phyloP scores from a whole-genome alignment of 2,113 vertebrate species.

The Xerus inauris region DNA sequence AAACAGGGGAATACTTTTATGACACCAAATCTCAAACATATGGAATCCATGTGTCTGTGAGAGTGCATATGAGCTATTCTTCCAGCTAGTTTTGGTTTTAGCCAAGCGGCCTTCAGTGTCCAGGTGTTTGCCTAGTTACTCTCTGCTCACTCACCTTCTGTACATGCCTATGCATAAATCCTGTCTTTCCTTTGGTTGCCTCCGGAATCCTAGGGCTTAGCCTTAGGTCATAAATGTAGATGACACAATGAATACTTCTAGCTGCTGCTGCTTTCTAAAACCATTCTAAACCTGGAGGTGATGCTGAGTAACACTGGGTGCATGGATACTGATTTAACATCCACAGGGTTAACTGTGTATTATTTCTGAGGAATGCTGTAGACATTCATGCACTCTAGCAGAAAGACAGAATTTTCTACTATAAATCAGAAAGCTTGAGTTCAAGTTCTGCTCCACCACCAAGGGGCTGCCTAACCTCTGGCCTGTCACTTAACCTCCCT shows the following conservation, averaged over 20 bases:
- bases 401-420: not conserved
- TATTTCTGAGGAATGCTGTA: not conserved
- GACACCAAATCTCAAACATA: not conserved
- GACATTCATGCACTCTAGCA: not conserved
- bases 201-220: not conserved
- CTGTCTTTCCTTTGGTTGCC: not conserved
- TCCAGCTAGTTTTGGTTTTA: not conserved
- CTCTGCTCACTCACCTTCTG: not conserved
- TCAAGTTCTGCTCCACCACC: not conserved
- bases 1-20: not conserved
- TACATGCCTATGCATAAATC: not conserved
- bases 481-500: conserved; percentile 13
- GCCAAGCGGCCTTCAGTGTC: not conserved
- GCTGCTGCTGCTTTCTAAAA: not conserved
- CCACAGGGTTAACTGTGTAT: not conserved
- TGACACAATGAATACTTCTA: not conserved
- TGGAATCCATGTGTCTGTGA: not conserved
- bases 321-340: not conserved
- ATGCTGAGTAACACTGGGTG: not conserved
- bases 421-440: not conserved
- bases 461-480: not conserved
- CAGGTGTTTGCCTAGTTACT: not conserved
- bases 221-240: not conserved
- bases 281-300: not conserved
- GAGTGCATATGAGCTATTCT: too few relatives aligned